phyloP scores from a whole-genome alignment of 2,888 invertebrate genomes.

The Platycheirus albimanus region DNA sequence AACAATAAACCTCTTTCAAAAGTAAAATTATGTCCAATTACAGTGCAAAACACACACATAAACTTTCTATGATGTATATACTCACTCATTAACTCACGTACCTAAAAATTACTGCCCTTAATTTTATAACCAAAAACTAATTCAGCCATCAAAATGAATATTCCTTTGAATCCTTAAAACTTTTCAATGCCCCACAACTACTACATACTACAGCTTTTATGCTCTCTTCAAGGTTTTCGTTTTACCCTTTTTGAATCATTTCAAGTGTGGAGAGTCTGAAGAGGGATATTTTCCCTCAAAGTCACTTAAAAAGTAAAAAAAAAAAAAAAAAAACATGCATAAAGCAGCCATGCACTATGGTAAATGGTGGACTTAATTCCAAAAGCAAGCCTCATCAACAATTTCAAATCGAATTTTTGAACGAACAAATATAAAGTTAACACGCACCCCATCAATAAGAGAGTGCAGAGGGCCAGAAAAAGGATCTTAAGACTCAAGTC shows the following conservation, averaged over 20 bases:
- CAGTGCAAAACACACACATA: background rate
- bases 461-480: background rate
- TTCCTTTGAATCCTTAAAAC: slow-evolving; percentile 36
- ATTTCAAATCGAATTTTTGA: slow-evolving; percentile 30
- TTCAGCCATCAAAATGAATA: slow-evolving; percentile 4
- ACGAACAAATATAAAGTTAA: background rate
- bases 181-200: slow-evolving; percentile 24
- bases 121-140: slow-evolving; percentile 23
- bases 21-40: background rate
- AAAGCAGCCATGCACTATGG: background rate
- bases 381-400: slow-evolving; percentile 9
- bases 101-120: background rate
- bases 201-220: slow-evolving; percentile 24
- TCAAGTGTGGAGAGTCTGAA: slow-evolving; percentile 7
- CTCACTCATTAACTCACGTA: slow-evolving; percentile 4
- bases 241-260: slow-evolving; percentile 17
- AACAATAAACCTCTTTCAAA: background rate
- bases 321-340: slow-evolving; percentile 4
- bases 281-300: slow-evolving; percentile 20
- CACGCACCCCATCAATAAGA: background rate
- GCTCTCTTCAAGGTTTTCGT: slow-evolving; percentile 6
- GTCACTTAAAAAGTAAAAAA: slow-evolving; percentile 10
- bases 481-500: slow-evolving; percentile 7
- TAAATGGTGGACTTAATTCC: background rate
- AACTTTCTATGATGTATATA: background rate